Evolutionary conservation across 2,888 invertebrate species (phyloP).

Genomic region (Ormyrus thymus): DNA sequence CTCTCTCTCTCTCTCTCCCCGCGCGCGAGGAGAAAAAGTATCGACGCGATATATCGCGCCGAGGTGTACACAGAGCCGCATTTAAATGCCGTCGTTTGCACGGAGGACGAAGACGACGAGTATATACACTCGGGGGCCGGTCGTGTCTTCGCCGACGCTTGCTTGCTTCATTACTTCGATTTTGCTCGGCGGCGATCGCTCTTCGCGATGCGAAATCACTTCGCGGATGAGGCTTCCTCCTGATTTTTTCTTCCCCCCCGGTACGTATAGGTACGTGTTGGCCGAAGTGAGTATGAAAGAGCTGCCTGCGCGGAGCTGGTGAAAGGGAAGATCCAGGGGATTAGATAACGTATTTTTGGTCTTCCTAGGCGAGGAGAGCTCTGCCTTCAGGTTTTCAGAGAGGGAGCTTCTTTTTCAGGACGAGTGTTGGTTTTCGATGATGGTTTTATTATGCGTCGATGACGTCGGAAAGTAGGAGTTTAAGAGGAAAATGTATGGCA

Average conservation of each 20-base stretch:
- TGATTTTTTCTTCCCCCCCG: background rate
- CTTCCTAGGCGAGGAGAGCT: background rate
- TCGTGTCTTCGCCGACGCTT: conserved; percentile 4
- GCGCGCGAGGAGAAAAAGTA: conserved; percentile 2
- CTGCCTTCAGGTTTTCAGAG: background rate
- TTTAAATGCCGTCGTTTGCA: conserved; percentile 9
- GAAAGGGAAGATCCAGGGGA: conserved; percentile 38
- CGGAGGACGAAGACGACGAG: background rate
- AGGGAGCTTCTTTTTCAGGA: no score
- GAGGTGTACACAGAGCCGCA: conserved; percentile 5
- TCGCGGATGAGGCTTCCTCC: background rate
- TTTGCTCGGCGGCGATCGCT: conserved; percentile 26
- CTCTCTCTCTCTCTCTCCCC: no score
- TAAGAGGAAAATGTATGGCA: no score
- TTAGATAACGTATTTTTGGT: conserved; percentile 32
- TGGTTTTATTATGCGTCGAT: no score
- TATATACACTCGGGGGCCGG: background rate
- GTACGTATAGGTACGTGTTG: background rate
- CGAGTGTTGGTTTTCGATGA: no score
- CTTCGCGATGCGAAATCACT: conserved; percentile 36
- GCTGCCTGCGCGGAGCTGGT: conserved; percentile 7
- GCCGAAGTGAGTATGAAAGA: background rate
- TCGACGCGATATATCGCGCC: conserved; percentile 18
- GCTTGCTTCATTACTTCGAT: conserved; percentile 45
- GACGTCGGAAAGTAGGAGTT: no score